These are phyloP conservation scores for Anticlea derivata DNA, from an alignment of 2,888 invertebrate genomes.

Conservation along the genomic window DNA sequence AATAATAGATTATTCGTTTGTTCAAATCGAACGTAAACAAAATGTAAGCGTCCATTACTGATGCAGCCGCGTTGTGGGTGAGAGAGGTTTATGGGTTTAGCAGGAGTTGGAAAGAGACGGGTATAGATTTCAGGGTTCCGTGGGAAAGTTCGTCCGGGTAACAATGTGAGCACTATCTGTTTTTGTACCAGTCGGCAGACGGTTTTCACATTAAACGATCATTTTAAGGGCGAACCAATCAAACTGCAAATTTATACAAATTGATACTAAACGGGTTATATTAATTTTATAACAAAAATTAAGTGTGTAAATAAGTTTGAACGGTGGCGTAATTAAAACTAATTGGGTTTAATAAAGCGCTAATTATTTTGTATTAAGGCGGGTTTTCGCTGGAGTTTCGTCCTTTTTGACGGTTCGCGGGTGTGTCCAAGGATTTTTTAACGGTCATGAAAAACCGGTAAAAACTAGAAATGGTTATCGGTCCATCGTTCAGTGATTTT, in stretches of 20 bases:
- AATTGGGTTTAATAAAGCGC: conserved; percentile 79
- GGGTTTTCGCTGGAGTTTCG: conserved; percentile 69
- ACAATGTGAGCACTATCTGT: conserved; percentile 64
- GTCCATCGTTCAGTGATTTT: conserved; percentile 1
- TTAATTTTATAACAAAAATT: conserved; percentile 84
- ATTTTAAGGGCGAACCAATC: conserved; percentile 82
- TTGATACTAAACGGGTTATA: conserved; percentile 84
- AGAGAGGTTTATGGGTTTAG: conserved; percentile 39
- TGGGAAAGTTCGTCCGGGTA: conserved; percentile 32
- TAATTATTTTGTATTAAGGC: conserved; percentile 79
- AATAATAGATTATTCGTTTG: conserved; percentile 84
- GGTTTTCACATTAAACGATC: conserved; percentile 82
- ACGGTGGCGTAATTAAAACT: conserved; percentile 79
- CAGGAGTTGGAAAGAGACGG: conserved; percentile 53
- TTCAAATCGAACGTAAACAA: conserved; percentile 82
- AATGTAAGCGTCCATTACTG: conserved; percentile 80
- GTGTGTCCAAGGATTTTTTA: conserved; percentile 48
- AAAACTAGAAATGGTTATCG: conserved; percentile 14
- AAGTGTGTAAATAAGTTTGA: conserved; percentile 84
- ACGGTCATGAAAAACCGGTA: conserved; percentile 1
- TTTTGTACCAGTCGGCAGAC: conserved; percentile 79
- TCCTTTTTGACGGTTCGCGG: conserved; percentile 61
- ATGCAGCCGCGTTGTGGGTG: conserved; percentile 55
- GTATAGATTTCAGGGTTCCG: conserved; percentile 42
- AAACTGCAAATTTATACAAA: conserved; percentile 83